Evolutionary conservation across 1,140 invertebrate species (phyloP).

Genomic region (Heliconius congener): DNA sequence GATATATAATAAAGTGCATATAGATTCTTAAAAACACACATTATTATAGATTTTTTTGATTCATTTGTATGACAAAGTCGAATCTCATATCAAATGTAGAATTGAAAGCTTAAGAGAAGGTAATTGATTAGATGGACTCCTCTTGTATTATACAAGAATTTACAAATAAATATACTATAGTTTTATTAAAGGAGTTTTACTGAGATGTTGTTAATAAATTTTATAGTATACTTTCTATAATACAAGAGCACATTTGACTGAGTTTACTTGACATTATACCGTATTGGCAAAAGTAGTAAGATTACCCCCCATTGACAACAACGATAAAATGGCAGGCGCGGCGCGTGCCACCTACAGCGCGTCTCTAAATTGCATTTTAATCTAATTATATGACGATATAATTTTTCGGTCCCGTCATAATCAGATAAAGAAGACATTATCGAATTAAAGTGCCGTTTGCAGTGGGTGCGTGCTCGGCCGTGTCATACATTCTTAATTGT

Average conservation of each 20-base stretch:
- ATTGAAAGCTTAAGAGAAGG: not conserved
- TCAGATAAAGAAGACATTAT: conserved; percentile 76
- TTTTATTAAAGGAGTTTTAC: too few species aligned
- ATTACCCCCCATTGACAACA: conserved; percentile 28
- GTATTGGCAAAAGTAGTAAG: not conserved
- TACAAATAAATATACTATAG: not conserved
- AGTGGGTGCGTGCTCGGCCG: conserved; percentile 56
- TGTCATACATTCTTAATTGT: conserved; percentile 43
- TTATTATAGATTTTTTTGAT: too few species aligned
- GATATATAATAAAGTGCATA: too few species aligned
- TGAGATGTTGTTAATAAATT: not conserved
- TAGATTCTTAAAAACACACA: too few species aligned
- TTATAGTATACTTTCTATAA: not conserved
- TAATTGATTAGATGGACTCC: not conserved
- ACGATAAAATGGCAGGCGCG: conserved; percentile 40
- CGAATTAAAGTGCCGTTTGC: conserved; percentile 67
- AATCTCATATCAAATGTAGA: not conserved
- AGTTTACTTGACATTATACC: not conserved
- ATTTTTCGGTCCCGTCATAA: conserved; percentile 78
- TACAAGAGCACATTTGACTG: not conserved
- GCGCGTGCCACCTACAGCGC: conserved; percentile 63
- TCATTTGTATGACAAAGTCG: too few species aligned
- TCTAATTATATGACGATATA: conserved; percentile 78
- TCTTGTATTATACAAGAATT: not conserved
- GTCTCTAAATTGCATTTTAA: conserved; percentile 80